Percentiles rank a stretch among this genome's conserved stretches.
Conservation (phyloP, 1,140 invertebrate species). For the Triops cancriformis region DNA sequence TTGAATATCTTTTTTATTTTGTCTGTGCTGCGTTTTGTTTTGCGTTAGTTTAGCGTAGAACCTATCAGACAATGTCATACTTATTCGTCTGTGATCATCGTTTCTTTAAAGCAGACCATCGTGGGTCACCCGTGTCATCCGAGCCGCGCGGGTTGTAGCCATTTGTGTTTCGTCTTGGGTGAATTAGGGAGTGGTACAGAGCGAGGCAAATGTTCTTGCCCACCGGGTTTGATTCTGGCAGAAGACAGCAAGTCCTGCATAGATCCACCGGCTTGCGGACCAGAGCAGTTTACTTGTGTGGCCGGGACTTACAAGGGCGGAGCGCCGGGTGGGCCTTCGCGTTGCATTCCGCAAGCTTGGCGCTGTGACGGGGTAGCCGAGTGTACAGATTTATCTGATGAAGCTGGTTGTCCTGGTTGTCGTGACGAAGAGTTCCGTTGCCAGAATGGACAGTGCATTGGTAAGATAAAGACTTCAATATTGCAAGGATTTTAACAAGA, state of each 20-base stretch:
- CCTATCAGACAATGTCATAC: too few species aligned
- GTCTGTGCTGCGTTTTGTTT: too few species aligned
- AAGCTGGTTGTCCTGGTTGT: conserved; percentile 55
- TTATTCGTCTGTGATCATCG: neutral
- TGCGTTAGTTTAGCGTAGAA: too few species aligned
- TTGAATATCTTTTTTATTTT: too few species aligned
- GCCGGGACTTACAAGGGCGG: conserved; percentile 39
- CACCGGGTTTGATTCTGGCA: conserved; percentile 59
- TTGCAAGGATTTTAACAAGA: neutral
- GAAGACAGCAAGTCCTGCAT: conserved; percentile 60
- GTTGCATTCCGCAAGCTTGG: conserved; percentile 74
- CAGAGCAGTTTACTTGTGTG: conserved; percentile 60
- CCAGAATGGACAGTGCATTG: conserved; percentile 62
- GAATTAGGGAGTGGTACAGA: conserved; percentile 27
- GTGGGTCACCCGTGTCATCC: conserved; percentile 37
- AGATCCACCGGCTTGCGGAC: conserved; percentile 60
- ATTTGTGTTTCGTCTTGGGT: conserved; percentile 52
- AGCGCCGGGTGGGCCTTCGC: conserved; percentile 36
- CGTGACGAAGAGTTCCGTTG: conserved; percentile 60
- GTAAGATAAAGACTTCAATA: conserved; percentile 39
- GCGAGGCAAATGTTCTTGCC: conserved; percentile 58
- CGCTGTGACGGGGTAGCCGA: conserved; percentile 74
- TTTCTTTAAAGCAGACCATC: neutral
- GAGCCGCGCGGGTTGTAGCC: conserved; percentile 50
- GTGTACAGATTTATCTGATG: conserved; percentile 73